A percentile compares a stretch with the other conserved stretches of the same genome.
phyloP scores from a whole-genome alignment of 1,140 invertebrate genomes.

The Zaprionus lachaisei region DNA sequence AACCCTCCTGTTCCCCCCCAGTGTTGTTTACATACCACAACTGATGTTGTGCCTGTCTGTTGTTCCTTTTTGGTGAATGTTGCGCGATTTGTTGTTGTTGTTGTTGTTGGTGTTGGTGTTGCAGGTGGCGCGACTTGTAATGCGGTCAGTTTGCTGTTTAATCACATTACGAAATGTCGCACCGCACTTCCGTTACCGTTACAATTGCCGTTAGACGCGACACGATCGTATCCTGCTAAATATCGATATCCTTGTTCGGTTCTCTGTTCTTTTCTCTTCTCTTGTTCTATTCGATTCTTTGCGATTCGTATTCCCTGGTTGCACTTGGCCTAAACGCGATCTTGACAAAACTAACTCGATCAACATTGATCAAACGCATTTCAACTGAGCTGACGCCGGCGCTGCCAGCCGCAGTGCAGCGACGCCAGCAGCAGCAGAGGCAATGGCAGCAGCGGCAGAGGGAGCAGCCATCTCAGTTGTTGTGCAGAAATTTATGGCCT shows the following conservation, averaged over 20 bases:
- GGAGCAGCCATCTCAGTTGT: constrained; percentile 23
- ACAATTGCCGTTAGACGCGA: constrained; percentile 19
- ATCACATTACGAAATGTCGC: constrained; percentile 43
- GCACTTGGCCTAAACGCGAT: constrained; percentile 79
- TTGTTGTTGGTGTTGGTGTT: constrained; percentile 20
- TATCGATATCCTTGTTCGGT: constrained; percentile 20
- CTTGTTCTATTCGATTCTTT: background rate
- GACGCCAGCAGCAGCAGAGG: constrained; percentile 38
- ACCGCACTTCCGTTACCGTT: constrained; percentile 43
- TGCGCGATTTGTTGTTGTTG: background rate
- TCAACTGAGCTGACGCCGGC: constrained; percentile 73
- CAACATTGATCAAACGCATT: constrained; percentile 79
- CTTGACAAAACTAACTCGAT: constrained; percentile 84
- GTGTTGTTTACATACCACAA: constrained; percentile 40
- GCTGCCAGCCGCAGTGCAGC: constrained; percentile 31
- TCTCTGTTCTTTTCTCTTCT: background rate
- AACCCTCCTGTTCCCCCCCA: background rate
- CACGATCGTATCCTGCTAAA: constrained; percentile 26
- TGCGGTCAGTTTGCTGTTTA: constrained; percentile 38
- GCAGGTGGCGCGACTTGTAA: constrained; percentile 44
- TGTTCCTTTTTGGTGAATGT: constrained; percentile 25
- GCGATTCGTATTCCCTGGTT: background rate
- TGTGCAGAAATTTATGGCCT: constrained; percentile 67
- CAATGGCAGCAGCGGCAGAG: background rate
- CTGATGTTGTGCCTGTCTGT: constrained; percentile 29